Base-by-base conservation (phyloP, 2,113 vertebrate genomes). In the Salvelinus namaycush region DNA sequence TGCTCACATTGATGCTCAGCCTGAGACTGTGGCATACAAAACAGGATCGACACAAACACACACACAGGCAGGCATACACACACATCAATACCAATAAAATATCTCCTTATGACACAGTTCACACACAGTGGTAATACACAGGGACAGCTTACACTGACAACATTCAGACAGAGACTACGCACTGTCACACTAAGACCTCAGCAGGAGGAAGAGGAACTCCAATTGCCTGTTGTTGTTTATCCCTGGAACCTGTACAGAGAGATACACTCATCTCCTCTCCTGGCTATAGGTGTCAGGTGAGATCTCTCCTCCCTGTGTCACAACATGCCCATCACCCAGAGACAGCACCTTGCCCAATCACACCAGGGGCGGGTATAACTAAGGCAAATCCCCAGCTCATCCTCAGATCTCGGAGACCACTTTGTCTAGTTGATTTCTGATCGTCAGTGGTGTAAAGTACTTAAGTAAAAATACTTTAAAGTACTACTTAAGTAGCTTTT, bases 1-100 rank as follows among this genome's bases (percentile, higher is more conserved):
- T 14, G 74, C 81, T 77, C 75, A 29, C n/a, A 77, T 65, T 68
- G 29, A 64, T 1, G 3, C 72, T 81, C 12, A n/a, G 77, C 80
- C 82, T 80, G 29, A 79, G 68, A 24, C 59, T 74, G 48, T 57
- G 76, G 80, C 24, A 24, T 31, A 8, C 9, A 24, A 22, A 26
- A 27, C 60, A 4, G 51, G 62, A 78, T 20, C 64, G 20, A 59
- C 31, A 39, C 31, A 39, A 6, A 68, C 31, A 20, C n/a, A 70
- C 22, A 70, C 22, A 70, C 34, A 70, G 31, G 39, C 13, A 70
- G 39, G 8, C 60, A 26, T n/a, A 22, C 20, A 26, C 20, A 67
- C 22, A 64, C 62, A 64, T n/a, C 54, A 20, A 20, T 14, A 57
- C 54, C 62, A 26, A 4, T 22, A 18, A 64, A 11, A 60, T 8